Evolutionary conservation across 1,140 invertebrate genomes (phyloP).

Genomic region (Zophobas morio): DNA sequence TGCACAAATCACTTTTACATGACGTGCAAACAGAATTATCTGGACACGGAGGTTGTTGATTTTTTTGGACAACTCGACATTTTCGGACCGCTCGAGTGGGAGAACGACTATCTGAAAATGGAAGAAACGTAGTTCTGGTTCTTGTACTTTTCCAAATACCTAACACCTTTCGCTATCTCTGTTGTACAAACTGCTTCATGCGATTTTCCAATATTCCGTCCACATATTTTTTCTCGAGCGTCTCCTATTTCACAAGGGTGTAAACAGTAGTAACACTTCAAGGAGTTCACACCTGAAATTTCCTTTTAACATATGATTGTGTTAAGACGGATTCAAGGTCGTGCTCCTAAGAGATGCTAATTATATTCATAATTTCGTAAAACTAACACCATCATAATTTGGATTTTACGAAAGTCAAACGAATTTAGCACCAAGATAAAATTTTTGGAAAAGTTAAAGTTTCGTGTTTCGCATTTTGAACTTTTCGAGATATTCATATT

Average conservation of each 20-base stretch:
- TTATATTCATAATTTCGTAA: no score
- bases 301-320: not conserved
- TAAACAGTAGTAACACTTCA: constrained; percentile 18
- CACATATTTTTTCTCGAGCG: constrained; percentile 12
- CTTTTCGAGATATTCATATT: not conserved
- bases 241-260: constrained; percentile 9
- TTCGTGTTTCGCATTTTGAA: no score
- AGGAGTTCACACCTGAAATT: not conserved
- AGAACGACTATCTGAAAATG: not conserved
- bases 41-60: not conserved
- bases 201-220: not conserved
- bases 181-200: constrained; percentile 10
- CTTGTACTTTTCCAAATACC: not conserved
- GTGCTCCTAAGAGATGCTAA: no score
- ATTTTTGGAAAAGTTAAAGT: not conserved
- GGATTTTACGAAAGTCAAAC: no score
- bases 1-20: constrained; percentile 21
- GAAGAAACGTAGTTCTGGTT: not conserved
- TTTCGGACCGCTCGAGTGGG: not conserved
- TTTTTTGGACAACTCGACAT: not conserved
- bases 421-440: not conserved
- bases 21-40: not conserved
- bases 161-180: constrained; percentile 3
- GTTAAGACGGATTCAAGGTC: not conserved
- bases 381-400: not conserved